A percentile compares a stretch with the other conserved stretches of the same genome.
Evolutionary conservation across 2,113 vertebrate species (phyloP).

Genomic region (Lagopus leucura): DNA sequence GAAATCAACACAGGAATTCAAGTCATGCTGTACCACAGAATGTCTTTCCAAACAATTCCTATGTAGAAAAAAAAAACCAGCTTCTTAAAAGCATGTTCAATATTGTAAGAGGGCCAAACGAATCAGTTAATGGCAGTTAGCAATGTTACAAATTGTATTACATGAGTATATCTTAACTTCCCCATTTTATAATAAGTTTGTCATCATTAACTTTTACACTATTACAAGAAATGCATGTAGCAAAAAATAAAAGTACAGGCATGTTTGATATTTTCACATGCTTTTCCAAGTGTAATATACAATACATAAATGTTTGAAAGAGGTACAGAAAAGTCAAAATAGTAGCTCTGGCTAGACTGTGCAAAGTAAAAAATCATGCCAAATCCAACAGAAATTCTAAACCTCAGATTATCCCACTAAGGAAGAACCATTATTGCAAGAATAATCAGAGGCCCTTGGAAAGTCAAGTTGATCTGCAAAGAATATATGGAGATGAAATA

Average conservation of each 20-base stretch:
- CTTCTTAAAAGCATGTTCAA: not conserved
- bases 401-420: conserved; percentile 37
- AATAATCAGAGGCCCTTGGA: conserved; percentile 9
- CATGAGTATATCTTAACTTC: not conserved
- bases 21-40: not conserved
- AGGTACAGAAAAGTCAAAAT: not conserved
- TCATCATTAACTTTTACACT: not conserved
- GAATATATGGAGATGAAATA: conserved; percentile 24
- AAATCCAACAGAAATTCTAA: conserved; percentile 29
- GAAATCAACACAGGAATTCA: not conserved
- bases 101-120: not conserved
- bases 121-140: not conserved
- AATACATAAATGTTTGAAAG: not conserved
- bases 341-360: not conserved
- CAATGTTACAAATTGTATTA: not conserved
- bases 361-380: conserved; percentile 25
- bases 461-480: conserved; percentile 37
- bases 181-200: not conserved
- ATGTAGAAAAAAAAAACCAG: not conserved
- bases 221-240: not conserved
- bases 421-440: conserved; percentile 19
- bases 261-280: not conserved
- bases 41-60: not conserved
- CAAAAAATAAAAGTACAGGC: not conserved
- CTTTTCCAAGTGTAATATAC: not conserved